Evolutionary conservation across 2,113 vertebrate genomes (phyloP).

Genomic region (Vimba vimba): DNA sequence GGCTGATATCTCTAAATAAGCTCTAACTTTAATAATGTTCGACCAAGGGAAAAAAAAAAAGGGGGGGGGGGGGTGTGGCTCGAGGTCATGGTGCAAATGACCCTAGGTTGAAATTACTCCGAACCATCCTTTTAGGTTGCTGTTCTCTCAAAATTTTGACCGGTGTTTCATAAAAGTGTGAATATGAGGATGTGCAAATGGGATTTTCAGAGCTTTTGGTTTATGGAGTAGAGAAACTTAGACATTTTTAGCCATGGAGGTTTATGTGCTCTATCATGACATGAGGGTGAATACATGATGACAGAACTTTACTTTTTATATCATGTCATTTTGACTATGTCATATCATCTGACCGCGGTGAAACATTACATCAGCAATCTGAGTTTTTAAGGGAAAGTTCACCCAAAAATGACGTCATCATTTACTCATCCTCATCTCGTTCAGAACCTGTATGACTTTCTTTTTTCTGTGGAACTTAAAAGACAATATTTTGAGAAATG

Average conservation of each 20-base stretch:
- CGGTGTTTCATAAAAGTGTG: background rate
- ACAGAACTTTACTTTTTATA: background rate
- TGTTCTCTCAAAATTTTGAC: background rate
- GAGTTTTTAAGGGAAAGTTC: background rate
- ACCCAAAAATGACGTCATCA: background rate
- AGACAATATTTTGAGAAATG: background rate
- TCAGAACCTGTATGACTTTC: background rate
- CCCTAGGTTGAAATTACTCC: no score
- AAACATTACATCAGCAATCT: background rate
- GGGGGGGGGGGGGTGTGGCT: no score
- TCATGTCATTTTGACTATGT: no score
- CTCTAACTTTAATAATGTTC: no score
- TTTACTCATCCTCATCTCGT: background rate
- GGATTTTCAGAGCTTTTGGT: background rate
- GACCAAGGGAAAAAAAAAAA: no score
- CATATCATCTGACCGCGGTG: no score
- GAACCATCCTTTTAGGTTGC: background rate
- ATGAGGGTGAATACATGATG: background rate
- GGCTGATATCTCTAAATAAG: no score
- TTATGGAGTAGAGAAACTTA: background rate
- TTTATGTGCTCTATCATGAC: background rate
- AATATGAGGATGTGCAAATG: background rate
- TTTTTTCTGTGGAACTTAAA: background rate
- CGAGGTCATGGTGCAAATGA: no score
- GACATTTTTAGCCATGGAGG: background rate